Evolutionary conservation across 2,888 invertebrate species (phyloP).

Genomic region (Portevinia maculata): DNA sequence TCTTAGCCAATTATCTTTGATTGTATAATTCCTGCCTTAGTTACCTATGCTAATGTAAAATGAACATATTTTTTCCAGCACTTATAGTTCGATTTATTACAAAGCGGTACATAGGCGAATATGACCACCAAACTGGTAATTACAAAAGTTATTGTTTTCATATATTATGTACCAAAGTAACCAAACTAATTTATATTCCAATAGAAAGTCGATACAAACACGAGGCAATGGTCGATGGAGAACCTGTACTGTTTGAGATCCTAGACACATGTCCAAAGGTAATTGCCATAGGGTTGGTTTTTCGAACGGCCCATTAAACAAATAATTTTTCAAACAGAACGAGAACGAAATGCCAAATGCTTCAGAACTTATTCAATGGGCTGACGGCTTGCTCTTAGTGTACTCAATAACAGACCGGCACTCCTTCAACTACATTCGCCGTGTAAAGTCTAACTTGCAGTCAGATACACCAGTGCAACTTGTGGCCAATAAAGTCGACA

Average conservation of each 20-base stretch:
- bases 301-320: slow-evolving; percentile 43
- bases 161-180: neutral
- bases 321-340: slow-evolving; percentile 83
- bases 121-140: slow-evolving; percentile 95
- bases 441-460: slow-evolving; percentile 88
- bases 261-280: slow-evolving; percentile 91
- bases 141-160: neutral
- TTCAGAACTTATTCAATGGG: slow-evolving; percentile 91
- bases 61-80: slow-evolving; percentile 86
- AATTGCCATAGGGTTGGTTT: slow-evolving; percentile 60
- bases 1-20: too few relatives aligned
- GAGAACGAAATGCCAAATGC: slow-evolving; percentile 88
- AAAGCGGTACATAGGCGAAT: slow-evolving; percentile 96
- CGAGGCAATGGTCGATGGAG: slow-evolving; percentile 93
- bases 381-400: slow-evolving; percentile 93
- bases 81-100: slow-evolving; percentile 95
- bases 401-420: slow-evolving; percentile 95
- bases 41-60: too few relatives aligned
- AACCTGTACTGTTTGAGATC: slow-evolving; percentile 95
- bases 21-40: too few relatives aligned
- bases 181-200: neutral
- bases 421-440: slow-evolving; percentile 92
- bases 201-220: slow-evolving; percentile 95
- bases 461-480: slow-evolving; percentile 91
- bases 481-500: slow-evolving; percentile 95